phyloP scores from a whole-genome alignment of 2,888 invertebrate genomes.

The Harpalus rubripes region DNA sequence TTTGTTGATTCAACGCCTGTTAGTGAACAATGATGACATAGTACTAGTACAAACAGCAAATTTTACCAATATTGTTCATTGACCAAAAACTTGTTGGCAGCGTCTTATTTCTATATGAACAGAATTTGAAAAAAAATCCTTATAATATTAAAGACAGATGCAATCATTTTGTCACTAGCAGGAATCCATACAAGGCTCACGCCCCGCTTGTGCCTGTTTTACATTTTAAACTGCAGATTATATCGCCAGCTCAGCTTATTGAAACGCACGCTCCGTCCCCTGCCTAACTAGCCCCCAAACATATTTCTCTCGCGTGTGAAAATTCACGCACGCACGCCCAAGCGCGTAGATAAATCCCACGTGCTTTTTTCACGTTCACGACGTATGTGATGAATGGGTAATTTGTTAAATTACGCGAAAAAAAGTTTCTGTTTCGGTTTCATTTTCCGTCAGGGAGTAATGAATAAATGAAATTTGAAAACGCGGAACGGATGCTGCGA shows the following conservation, averaged over 20 bases:
- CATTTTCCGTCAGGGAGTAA: slow-evolving; percentile 35
- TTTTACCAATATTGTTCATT: no score
- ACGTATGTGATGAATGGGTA: slow-evolving; percentile 57
- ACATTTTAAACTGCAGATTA: slow-evolving; percentile 64
- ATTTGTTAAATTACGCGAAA: slow-evolving; percentile 61
- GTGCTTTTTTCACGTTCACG: slow-evolving; percentile 53
- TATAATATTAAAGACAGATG: not conserved
- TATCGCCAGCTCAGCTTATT: slow-evolving; percentile 57
- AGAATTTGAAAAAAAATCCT: no score
- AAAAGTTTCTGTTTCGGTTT: slow-evolving; percentile 45
- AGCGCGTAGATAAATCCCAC: slow-evolving; percentile 33
- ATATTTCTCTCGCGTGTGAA: slow-evolving; percentile 54
- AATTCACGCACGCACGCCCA: slow-evolving; percentile 40
- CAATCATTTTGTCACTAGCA: not conserved
- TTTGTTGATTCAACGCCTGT: no score
- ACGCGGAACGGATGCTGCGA: slow-evolving; percentile 24
- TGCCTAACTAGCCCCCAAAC: slow-evolving; percentile 58
- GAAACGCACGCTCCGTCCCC: slow-evolving; percentile 41
- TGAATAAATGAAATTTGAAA: slow-evolving; percentile 57
- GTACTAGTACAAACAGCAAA: no score
- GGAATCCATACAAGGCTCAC: no score
- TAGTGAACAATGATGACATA: no score
- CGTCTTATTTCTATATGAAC: no score
- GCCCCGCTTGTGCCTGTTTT: slow-evolving; percentile 27
- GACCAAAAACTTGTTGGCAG: no score